phyloP scores from a whole-genome alignment of 2,888 invertebrate genomes.

The Drosophila differens region DNA sequence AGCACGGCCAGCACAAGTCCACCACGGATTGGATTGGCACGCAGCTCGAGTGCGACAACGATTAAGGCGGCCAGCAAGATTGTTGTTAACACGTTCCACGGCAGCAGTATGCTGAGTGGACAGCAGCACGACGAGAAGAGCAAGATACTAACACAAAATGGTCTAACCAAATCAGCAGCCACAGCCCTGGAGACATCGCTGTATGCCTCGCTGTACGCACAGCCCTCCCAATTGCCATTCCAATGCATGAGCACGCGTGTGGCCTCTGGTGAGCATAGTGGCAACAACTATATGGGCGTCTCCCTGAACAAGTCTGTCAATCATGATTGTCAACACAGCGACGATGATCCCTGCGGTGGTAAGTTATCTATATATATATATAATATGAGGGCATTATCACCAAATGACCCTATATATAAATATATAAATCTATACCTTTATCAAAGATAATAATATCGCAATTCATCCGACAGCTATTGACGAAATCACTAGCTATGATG shows the following conservation, averaged over 20 bases:
- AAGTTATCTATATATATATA: slow-evolving; percentile 6
- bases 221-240: slow-evolving; percentile 55
- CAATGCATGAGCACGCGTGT: slow-evolving; percentile 38
- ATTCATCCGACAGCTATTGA: slow-evolving; percentile 75
- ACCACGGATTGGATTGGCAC: slow-evolving; percentile 21
- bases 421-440: not conserved
- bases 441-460: not conserved
- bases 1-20: slow-evolving; percentile 31
- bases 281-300: slow-evolving; percentile 70
- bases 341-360: slow-evolving; percentile 83
- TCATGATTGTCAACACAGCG: slow-evolving; percentile 51
- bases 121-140: slow-evolving; percentile 80
- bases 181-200: slow-evolving; percentile 80
- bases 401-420: not conserved
- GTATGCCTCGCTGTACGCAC: slow-evolving; percentile 79
- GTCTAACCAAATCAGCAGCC: slow-evolving; percentile 79
- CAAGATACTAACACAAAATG: slow-evolving; percentile 81
- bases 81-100: slow-evolving; percentile 84
- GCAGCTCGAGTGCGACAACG: slow-evolving; percentile 57
- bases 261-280: slow-evolving; percentile 52
- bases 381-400: not conserved
- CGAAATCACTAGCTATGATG: slow-evolving; percentile 81
- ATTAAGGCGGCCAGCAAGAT: slow-evolving; percentile 77
- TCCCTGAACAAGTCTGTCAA: slow-evolving; percentile 61
- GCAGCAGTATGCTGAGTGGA: slow-evolving; percentile 82